A percentile compares a stretch with the other conserved stretches of the same genome.
Evolutionary conservation across 2,113 vertebrate species (phyloP).

Genomic region (Mormyrus lacerda): DNA sequence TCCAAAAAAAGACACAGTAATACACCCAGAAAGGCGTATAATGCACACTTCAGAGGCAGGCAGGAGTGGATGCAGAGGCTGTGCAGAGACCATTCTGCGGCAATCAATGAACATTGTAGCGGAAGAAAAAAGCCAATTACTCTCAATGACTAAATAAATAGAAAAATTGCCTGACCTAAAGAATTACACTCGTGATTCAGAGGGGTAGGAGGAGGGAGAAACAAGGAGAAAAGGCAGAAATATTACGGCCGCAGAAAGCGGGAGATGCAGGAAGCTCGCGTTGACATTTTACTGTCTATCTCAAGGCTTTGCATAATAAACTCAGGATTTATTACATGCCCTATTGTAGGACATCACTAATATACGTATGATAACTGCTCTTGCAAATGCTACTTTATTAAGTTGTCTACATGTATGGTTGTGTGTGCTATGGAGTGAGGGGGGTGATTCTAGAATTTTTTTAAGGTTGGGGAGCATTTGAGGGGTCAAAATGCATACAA

Average conservation of each 20-base stretch:
- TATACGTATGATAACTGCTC: background rate
- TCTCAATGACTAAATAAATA: slow-evolving; percentile 5
- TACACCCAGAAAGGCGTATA: background rate
- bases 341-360: background rate
- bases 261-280: background rate
- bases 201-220: background rate
- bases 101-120: slow-evolving; percentile 18
- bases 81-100: background rate
- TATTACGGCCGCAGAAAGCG: background rate
- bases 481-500: background rate
- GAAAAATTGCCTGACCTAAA: slow-evolving; percentile 13
- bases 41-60: background rate
- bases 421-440: background rate
- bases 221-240: background rate
- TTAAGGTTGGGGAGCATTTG: background rate
- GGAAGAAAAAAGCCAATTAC: slow-evolving; percentile 18
- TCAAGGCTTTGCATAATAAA: background rate
- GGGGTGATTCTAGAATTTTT: background rate
- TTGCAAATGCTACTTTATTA: background rate
- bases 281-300: background rate
- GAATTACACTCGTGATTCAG: slow-evolving; percentile 6
- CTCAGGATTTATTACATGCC: background rate
- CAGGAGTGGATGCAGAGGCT: background rate
- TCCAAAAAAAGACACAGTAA: background rate
- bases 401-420: background rate